Percentiles rank a stretch among this genome's conserved stretches.
Evolutionary conservation across 1,140 invertebrate genomes (phyloP).

Genomic region (Ostrea denselamellosa): DNA sequence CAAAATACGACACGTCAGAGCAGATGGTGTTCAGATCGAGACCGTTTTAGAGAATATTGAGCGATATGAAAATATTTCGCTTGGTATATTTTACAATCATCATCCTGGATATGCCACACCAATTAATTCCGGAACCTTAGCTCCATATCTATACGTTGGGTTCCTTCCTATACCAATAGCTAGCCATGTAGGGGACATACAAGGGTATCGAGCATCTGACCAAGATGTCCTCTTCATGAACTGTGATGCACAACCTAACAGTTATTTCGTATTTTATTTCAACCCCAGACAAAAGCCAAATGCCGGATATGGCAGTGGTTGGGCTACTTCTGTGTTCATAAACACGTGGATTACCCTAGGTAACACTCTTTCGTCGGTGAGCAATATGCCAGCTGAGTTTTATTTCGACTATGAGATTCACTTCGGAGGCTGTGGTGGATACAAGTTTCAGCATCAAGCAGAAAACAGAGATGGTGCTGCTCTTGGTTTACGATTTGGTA

Average conservation of each 20-base stretch:
- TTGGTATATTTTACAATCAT: constrained; percentile 46
- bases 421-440: constrained; percentile 55
- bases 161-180: constrained; percentile 44
- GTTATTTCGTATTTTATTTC: constrained; percentile 52
- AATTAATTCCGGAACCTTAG: neutral
- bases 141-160: constrained; percentile 46
- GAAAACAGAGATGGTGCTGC: constrained; percentile 27
- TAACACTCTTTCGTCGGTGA: neutral
- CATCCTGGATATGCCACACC: constrained; percentile 46
- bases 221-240: constrained; percentile 44
- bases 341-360: constrained; percentile 18
- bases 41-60: constrained; percentile 34
- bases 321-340: neutral
- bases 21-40: constrained; percentile 36
- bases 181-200: neutral
- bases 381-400: constrained; percentile 33
- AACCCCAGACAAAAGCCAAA: neutral
- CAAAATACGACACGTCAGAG: neutral
- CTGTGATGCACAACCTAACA: constrained; percentile 49
- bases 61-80: neutral
- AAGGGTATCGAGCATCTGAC: constrained; percentile 43
- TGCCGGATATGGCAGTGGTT: neutral
- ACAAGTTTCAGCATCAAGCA: neutral
- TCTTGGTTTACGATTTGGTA: constrained; percentile 52
- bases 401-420: constrained; percentile 47